These are phyloP conservation scores for Stenodema calcarata DNA, from an alignment of 2,888 invertebrate genomes.

Conservation along the genomic window DNA sequence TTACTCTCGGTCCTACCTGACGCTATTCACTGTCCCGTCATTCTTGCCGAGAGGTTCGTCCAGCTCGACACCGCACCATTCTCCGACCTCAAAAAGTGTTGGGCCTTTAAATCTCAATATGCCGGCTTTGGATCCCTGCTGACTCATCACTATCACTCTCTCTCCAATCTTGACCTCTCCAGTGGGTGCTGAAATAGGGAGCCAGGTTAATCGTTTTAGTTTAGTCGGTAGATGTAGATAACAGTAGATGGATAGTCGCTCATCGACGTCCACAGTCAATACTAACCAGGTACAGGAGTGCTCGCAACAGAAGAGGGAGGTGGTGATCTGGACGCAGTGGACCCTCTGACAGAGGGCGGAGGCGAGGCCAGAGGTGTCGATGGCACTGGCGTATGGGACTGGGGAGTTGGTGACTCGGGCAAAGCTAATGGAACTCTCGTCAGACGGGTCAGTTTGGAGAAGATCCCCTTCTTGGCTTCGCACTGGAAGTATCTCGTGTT, in stretches of 20 bases:
- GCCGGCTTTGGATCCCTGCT: constrained; percentile 84
- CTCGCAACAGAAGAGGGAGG: constrained; percentile 43
- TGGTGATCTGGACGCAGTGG: constrained; percentile 39
- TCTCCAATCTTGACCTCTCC: constrained; percentile 82
- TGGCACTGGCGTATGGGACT: constrained; percentile 30
- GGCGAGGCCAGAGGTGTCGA: constrained; percentile 60
- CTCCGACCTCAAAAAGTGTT: constrained; percentile 89
- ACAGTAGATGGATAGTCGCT: neutral
- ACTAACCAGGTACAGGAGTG: constrained; percentile 48
- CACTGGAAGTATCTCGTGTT: constrained; percentile 94
- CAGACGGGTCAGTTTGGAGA: constrained; percentile 86
- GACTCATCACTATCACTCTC: constrained; percentile 81
- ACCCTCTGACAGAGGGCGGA: constrained; percentile 35
- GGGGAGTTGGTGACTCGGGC: constrained; percentile 58
- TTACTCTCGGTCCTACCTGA: constrained; percentile 72
- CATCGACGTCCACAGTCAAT: neutral
- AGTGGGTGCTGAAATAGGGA: constrained; percentile 30
- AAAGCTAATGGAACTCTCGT: constrained; percentile 69
- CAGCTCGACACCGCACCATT: constrained; percentile 95
- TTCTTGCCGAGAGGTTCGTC: constrained; percentile 95
- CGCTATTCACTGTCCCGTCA: constrained; percentile 91
- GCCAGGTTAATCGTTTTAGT: neutral
- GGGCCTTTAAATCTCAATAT: constrained; percentile 83
- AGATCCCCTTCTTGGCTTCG: constrained; percentile 89
- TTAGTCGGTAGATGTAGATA: neutral